Percentiles rank a stretch among this genome's conserved stretches.
phyloP scores from a whole-genome alignment of 2,888 invertebrate genomes.

The Aleiodes leptofemur region DNA sequence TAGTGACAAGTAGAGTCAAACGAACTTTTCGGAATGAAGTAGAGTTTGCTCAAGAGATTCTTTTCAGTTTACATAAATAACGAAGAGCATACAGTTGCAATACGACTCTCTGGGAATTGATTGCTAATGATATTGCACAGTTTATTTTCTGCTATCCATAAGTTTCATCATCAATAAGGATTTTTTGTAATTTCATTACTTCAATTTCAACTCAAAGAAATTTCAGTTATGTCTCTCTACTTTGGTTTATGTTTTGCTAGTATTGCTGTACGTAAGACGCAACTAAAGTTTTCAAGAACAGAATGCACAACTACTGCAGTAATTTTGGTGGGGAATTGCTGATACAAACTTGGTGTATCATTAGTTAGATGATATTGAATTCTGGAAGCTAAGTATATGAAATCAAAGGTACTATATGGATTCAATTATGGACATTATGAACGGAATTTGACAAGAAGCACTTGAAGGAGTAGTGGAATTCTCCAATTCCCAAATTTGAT shows the following conservation, averaged over 20 bases:
- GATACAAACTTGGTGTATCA: constrained; percentile 38
- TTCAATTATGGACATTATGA: constrained; percentile 7
- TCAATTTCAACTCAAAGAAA: constrained; percentile 20
- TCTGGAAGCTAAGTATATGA: constrained; percentile 1
- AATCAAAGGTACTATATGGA: background rate
- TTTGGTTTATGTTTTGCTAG: constrained; percentile 11
- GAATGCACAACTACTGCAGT: constrained; percentile 36
- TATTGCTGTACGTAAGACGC: constrained; percentile 16
- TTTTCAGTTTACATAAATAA: too few relatives aligned
- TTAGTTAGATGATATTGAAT: constrained; percentile 42
- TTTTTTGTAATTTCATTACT: background rate
- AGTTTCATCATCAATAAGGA: constrained; percentile 4
- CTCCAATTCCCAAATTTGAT: too few relatives aligned
- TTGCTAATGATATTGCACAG: constrained; percentile 10
- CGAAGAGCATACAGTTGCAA: too few relatives aligned
- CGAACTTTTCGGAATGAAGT: too few relatives aligned
- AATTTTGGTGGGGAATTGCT: constrained; percentile 18
- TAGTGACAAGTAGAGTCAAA: too few relatives aligned
- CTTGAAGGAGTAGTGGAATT: too few relatives aligned
- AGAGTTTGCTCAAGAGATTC: too few relatives aligned
- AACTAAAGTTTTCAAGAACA: constrained; percentile 23
- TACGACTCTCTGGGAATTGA: too few relatives aligned
- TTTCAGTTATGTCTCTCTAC: background rate
- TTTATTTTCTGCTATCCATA: background rate
- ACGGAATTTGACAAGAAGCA: background rate